A percentile compares a stretch with the other conserved stretches of the same genome.
Conservation (phyloP, 2,113 vertebrate genomes). For the Proteles cristata region DNA sequence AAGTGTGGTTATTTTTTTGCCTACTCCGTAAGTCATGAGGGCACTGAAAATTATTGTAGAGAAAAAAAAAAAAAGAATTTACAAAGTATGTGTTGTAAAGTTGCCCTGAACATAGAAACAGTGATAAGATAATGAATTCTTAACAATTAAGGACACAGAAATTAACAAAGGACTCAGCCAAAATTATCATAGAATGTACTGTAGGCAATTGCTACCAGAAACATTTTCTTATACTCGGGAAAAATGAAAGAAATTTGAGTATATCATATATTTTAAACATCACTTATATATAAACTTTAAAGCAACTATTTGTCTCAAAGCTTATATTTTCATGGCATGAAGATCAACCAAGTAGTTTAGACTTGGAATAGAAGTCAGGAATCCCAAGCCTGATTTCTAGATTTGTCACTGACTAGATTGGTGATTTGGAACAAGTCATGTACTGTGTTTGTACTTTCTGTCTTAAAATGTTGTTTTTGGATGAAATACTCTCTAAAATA, state of each 20-base stretch:
- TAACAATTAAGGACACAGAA: constrained; percentile 17
- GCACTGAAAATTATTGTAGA: constrained; percentile 8
- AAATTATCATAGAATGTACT: background rate
- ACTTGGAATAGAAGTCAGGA: background rate
- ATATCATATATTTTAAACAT: background rate
- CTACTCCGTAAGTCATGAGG: constrained; percentile 34
- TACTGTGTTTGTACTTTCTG: background rate
- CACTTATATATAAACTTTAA: background rate
- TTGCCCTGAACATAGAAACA: background rate
- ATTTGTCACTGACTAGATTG: background rate
- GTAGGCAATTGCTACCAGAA: background rate
- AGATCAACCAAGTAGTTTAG: background rate
- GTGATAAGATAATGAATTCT: constrained; percentile 39
- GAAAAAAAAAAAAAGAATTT: constrained; percentile 56
- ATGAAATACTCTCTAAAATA: background rate
- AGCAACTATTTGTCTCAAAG: background rate
- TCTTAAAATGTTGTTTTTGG: background rate
- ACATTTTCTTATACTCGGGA: background rate
- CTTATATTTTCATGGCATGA: background rate
- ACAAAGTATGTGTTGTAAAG: constrained; percentile 33
- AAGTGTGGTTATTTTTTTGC: background rate
- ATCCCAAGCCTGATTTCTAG: background rate
- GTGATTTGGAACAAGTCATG: background rate
- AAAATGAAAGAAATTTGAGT: constrained; percentile 4
- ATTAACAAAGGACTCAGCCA: background rate